Percentiles rank a stretch among this genome's conserved stretches.
Evolutionary conservation across 2,113 vertebrate species (phyloP).

Genomic region (Picathartes gymnocephalus): DNA sequence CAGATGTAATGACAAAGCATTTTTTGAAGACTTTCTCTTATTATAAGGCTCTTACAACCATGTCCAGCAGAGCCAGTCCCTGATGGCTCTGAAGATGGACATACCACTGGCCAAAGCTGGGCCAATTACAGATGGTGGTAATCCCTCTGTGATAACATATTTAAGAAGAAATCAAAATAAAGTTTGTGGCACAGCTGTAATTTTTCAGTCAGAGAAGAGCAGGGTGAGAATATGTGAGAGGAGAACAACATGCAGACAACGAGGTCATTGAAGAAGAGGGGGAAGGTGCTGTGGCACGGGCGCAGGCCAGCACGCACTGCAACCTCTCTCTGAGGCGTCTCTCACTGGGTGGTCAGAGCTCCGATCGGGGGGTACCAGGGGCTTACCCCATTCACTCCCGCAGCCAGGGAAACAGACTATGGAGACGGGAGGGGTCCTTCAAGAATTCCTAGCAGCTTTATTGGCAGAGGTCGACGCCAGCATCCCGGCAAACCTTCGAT

Average conservation of each 20-base stretch:
- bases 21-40: not conserved
- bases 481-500: no score
- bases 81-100: not conserved
- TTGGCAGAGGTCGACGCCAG: no score
- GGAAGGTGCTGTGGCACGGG: no score
- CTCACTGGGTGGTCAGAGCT: no score
- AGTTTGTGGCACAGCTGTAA: not conserved
- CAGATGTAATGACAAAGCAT: not conserved
- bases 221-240: not conserved
- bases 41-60: not conserved
- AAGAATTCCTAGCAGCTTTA: no score
- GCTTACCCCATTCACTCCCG: no score
- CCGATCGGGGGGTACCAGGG: no score
- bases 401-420: no score
- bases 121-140: not conserved
- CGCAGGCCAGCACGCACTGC: no score
- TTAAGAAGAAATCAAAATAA: not conserved
- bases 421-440: no score
- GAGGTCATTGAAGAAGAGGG: not conserved
- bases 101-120: accelerated
- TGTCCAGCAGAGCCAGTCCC: no score
- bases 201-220: not conserved
- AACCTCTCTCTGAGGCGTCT: no score
- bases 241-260: not conserved
- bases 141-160: not conserved